Evolutionary conservation across 2,888 invertebrate species (phyloP).

Genomic region (Emmelina monodactyla): DNA sequence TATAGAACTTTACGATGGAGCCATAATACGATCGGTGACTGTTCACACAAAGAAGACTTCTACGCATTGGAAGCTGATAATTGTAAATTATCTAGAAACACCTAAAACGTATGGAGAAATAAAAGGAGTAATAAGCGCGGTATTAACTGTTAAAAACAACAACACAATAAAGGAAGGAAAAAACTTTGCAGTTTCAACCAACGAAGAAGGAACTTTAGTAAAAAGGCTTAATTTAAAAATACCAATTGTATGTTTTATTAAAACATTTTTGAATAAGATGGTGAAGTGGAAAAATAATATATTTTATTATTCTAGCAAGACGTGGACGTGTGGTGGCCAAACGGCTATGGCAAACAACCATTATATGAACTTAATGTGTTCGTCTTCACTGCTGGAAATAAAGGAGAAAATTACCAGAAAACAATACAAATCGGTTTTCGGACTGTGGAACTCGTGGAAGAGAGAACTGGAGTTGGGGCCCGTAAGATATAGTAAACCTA

Average conservation of each 20-base stretch:
- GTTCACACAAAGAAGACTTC: slow-evolving; percentile 31
- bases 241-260: slow-evolving; percentile 40
- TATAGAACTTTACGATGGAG: slow-evolving; percentile 70
- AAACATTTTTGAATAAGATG: too few relatives aligned
- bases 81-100: slow-evolving; percentile 37
- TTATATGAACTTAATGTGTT: slow-evolving; percentile 74
- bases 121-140: slow-evolving; percentile 30
- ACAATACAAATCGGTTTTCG: slow-evolving; percentile 83
- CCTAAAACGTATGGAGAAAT: slow-evolving; percentile 21
- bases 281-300: background rate
- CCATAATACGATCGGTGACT: slow-evolving; percentile 70
- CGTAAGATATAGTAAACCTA: too few relatives aligned
- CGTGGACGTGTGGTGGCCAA: slow-evolving; percentile 89
- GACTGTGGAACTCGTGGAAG: slow-evolving; percentile 83
- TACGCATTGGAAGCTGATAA: slow-evolving; percentile 31
- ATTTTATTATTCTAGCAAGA: slow-evolving; percentile 29
- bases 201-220: slow-evolving; percentile 27
- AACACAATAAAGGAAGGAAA: slow-evolving; percentile 29
- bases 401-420: slow-evolving; percentile 44
- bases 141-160: slow-evolving; percentile 31
- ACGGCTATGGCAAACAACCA: slow-evolving; percentile 83
- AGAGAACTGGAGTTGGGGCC: slow-evolving; percentile 66
- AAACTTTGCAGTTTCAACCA: slow-evolving; percentile 22
- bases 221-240: slow-evolving; percentile 34
- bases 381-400: slow-evolving; percentile 32